Base-by-base conservation (phyloP, 2,888 invertebrate species). In the Xestia c-nigrum region DNA sequence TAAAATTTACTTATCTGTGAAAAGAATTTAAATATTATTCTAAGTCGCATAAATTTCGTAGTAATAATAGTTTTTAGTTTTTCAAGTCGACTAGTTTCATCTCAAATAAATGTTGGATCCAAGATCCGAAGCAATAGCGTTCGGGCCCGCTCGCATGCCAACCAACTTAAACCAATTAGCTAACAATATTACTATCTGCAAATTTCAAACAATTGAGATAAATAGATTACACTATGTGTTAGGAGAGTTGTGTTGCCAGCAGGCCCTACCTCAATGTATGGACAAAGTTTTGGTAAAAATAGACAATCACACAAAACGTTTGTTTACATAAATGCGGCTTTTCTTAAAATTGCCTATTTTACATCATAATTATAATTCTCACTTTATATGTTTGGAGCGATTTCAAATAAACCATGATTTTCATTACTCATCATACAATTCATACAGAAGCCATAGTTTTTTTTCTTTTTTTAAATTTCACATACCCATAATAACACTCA, bases 31-130 rank as follows among this genome's bases (percentile, higher is more conserved):
- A 72, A 68, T 61, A 83, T 80, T 82, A 74, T 72, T 80, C 55
- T 75, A 75, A 69, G 77, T 85, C 71, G 73, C 75, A 47, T 73
- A 70, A 72, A 52, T 72, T 71, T 81, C 67, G 67, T 66, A 84
- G 63, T 67, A 71, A 74, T 76, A 64, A 74, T 77, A 74, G 43
- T 88, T 87, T 83, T 83, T 83, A 71, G 72, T 79, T 88, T 89
- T 87, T 85, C 83, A 78, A 74, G 70, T 88, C 85, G 88, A 90
- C 90, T 89, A 91, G 88, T 85, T 85, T 87, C 80, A 80, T 83
- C 83, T 87, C 85, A 83, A 87, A 82, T 85, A 82, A 84, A 85
- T 85, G 75, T 85, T 82, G 76, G 85, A 87, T 87, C 84, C 81
- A 89, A 87, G 85, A 88, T 86, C 88, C 78, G 83, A 87, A 86